phyloP scores from a whole-genome alignment of 2,797 vertebrate species.

The Xenops minutus region DNA sequence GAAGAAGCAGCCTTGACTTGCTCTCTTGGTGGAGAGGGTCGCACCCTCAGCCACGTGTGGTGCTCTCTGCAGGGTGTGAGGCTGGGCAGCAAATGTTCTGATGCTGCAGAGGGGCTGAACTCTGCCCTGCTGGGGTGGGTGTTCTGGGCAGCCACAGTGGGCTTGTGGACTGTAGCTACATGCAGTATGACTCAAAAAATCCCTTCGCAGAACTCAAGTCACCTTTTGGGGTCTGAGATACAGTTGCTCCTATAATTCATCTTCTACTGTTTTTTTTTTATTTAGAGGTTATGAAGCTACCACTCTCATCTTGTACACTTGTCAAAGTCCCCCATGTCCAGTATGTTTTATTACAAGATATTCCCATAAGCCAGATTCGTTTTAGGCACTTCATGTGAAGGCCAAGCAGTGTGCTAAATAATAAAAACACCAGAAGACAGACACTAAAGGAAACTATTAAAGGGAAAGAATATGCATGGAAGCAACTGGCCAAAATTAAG shows the following conservation, averaged over 20 bases:
- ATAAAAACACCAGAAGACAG: neutral
- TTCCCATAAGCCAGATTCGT: neutral
- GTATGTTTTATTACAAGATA: neutral
- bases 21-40: neutral
- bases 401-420: neutral
- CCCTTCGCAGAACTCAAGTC: neutral
- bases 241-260: accelerated
- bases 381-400: neutral
- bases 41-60: neutral
- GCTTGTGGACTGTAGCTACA: neutral
- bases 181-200: neutral
- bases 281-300: neutral
- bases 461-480: neutral
- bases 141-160: neutral
- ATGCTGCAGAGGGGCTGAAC: neutral
- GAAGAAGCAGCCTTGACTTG: neutral
- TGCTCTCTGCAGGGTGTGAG: neutral
- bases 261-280: neutral
- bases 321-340: neutral
- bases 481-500: neutral
- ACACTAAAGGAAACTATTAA: neutral
- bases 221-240: neutral
- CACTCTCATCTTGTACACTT: neutral
- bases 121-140: neutral
- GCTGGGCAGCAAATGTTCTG: neutral